These are phyloP conservation scores for Lycopodina hypogea DNA, from an alignment of 37 sponge, comb jelly and placozoan species.

Conservation along the genomic window DNA sequence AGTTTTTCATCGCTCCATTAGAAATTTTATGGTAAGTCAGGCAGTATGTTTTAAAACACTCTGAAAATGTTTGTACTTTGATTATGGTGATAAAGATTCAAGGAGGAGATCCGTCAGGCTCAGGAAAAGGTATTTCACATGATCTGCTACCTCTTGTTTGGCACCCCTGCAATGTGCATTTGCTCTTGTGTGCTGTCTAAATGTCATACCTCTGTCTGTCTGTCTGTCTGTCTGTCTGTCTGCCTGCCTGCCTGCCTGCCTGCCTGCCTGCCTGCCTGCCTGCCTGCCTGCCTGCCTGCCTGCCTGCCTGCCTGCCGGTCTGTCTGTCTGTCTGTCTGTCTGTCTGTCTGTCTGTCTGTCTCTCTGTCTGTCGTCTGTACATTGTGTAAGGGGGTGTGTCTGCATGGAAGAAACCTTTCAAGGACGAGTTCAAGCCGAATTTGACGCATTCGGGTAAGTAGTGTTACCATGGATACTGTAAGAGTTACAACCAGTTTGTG, in stretches of 20 bases:
- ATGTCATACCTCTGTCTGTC: too few relatives aligned
- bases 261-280: too few relatives aligned
- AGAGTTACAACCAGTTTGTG: too few relatives aligned
- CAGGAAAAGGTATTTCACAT: slow-evolving; percentile 52
- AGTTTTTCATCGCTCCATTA: slow-evolving; percentile 92
- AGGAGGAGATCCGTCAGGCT: slow-evolving; percentile 90
- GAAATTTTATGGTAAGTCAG: slow-evolving; percentile 86
- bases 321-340: neutral
- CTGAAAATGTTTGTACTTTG: neutral
- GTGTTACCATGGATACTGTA: neutral
- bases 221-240: too few relatives aligned
- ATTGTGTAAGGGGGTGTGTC: slow-evolving; percentile 78
- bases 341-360: neutral
- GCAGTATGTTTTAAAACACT: neutral
- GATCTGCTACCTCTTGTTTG: neutral
- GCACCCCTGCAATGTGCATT: too few relatives aligned
- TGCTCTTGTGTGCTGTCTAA: too few relatives aligned
- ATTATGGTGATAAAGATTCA: slow-evolving; percentile 61
- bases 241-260: too few relatives aligned
- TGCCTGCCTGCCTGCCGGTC: neutral
- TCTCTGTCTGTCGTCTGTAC: neutral
- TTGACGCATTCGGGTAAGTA: slow-evolving; percentile 76
- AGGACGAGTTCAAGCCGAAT: slow-evolving; percentile 93
- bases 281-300: too few relatives aligned
- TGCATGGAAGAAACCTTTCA: slow-evolving; percentile 80